phyloP scores from a whole-genome alignment of 1,140 invertebrate genomes.

The Agrilus planipennis region DNA sequence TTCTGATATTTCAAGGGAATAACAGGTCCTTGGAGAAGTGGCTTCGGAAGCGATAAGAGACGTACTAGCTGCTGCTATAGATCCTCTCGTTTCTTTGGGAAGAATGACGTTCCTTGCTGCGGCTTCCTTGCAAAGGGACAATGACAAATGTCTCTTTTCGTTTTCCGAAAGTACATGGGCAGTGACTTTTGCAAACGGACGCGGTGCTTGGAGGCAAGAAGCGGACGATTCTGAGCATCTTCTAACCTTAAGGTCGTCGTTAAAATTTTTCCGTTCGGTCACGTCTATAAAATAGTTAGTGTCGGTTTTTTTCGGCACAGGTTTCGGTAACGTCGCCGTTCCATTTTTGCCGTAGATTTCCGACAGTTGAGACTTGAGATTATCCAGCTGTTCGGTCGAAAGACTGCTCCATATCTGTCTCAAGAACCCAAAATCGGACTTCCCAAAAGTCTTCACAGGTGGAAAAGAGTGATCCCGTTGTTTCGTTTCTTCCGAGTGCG shows the following conservation, averaged over 20 bases:
- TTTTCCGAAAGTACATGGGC: conserved; percentile 47
- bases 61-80: conserved; percentile 39
- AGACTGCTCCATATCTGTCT: conserved; percentile 74
- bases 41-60: conserved; percentile 22
- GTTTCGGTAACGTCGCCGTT: too few relatives aligned
- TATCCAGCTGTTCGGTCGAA: conserved; percentile 71
- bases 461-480: too few relatives aligned
- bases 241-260: too few relatives aligned
- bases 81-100: conserved; percentile 49
- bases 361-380: conserved; percentile 66
- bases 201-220: too few relatives aligned
- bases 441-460: too few relatives aligned
- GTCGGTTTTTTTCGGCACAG: conserved; percentile 3
- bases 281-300: too few relatives aligned
- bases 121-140: conserved; percentile 59
- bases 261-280: too few relatives aligned
- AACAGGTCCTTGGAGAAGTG: conserved; percentile 40
- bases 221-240: conserved; percentile 24
- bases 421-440: too few relatives aligned
- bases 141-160: conserved; percentile 60
- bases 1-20: conserved; percentile 40
- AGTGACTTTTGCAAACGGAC: too few relatives aligned
- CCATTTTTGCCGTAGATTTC: conserved; percentile 58
- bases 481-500: conserved; percentile 25
- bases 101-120: conserved; percentile 38